A percentile compares a stretch with the other conserved stretches of the same genome.
These are phyloP conservation scores for Lasioglossum malachurum DNA, from an alignment of 2,888 invertebrate species.

Conservation along the genomic window DNA sequence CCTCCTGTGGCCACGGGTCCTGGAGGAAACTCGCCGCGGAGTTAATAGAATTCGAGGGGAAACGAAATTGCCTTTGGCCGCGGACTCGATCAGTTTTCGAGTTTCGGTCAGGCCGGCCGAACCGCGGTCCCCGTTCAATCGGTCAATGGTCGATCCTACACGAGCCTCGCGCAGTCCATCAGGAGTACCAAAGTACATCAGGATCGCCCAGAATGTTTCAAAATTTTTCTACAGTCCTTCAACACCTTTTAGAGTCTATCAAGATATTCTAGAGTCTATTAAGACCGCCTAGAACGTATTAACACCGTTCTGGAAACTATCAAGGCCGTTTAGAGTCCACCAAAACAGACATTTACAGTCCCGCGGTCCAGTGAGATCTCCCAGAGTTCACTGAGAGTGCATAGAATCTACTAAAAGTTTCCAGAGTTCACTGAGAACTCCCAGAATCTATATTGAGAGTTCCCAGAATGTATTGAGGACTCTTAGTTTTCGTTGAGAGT, in stretches of 20 bases:
- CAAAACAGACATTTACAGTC: too few species aligned
- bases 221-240: not conserved
- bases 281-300: not conserved
- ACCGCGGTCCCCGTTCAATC: not conserved
- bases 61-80: slow-evolving; percentile 41
- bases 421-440: not conserved
- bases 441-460: not conserved
- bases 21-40: slow-evolving; percentile 7
- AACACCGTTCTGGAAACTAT: not conserved
- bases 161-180: not conserved
- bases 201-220: not conserved
- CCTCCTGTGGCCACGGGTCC: not conserved
- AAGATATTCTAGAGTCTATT: not conserved
- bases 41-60: slow-evolving; percentile 25
- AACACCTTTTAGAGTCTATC: not conserved
- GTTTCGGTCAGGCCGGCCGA: slow-evolving; percentile 15
- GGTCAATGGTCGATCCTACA: not conserved
- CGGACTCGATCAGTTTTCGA: slow-evolving; percentile 44
- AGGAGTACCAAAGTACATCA: not conserved
- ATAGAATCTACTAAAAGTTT: not conserved
- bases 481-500: not conserved
- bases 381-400: not conserved
- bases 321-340: not conserved
- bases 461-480: not conserved
- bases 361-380: too few species aligned